phyloP scores from a whole-genome alignment of 1,140 invertebrate species.

The Zaprionus vittiger region DNA sequence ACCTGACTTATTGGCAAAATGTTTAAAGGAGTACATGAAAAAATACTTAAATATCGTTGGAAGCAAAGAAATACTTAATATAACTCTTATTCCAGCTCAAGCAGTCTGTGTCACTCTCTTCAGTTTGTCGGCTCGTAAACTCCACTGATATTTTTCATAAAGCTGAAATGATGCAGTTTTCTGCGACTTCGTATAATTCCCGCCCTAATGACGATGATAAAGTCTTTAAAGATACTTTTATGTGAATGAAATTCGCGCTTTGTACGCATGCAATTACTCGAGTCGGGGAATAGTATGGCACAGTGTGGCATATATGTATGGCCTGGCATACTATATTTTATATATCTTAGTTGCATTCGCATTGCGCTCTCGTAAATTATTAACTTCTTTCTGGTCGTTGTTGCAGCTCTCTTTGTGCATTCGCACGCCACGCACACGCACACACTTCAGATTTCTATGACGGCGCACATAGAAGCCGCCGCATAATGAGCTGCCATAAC shows the following conservation, averaged over 20 bases:
- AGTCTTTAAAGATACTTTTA: too few species aligned
- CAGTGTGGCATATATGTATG: neutral
- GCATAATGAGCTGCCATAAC: conserved; percentile 73
- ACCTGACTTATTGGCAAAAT: too few species aligned
- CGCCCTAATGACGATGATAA: too few species aligned
- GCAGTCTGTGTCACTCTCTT: too few species aligned
- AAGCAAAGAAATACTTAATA: neutral
- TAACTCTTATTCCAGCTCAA: too few species aligned
- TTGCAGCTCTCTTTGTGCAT: conserved; percentile 30
- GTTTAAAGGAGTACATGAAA: too few species aligned
- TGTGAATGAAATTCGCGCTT: neutral
- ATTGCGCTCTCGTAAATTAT: conserved; percentile 36
- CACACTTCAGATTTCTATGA: conserved; percentile 60
- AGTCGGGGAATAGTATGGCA: neutral
- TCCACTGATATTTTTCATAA: too few species aligned
- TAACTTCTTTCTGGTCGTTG: conserved; percentile 34
- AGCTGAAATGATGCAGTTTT: too few species aligned
- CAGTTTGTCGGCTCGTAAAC: too few species aligned
- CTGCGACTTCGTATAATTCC: too few species aligned
- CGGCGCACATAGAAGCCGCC: conserved; percentile 54
- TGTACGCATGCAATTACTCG: neutral
- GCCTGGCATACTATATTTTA: neutral
- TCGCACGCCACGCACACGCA: conserved; percentile 10
- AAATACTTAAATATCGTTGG: neutral
- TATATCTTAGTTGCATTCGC: neutral